Percentiles rank a stretch among this genome's conserved stretches.
phyloP scores from a whole-genome alignment of 2,797 vertebrate species.

The Gambusia yucatana region DNA sequence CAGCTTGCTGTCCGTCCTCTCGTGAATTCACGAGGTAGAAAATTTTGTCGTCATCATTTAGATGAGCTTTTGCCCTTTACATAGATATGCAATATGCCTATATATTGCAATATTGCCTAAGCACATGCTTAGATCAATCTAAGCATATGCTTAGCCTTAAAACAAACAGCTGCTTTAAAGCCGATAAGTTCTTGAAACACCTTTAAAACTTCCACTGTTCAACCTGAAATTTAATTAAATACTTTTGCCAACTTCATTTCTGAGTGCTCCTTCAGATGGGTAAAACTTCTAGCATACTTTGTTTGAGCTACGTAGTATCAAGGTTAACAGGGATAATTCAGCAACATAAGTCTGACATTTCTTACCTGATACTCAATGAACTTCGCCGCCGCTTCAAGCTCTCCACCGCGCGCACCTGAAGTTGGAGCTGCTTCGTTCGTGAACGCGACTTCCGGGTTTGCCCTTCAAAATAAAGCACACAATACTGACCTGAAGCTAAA shows the following conservation, averaged over 20 bases:
- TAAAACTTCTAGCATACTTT: background rate
- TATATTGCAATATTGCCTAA: too few species aligned
- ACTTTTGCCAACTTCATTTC: background rate
- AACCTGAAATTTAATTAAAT: background rate
- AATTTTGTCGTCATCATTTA: too few species aligned
- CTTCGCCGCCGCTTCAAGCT: background rate
- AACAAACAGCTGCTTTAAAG: background rate
- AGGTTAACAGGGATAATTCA: background rate
- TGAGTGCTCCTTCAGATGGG: background rate
- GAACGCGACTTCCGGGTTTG: background rate
- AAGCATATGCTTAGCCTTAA: too few species aligned
- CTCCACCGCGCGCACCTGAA: background rate
- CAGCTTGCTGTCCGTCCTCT: too few species aligned
- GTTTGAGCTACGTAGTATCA: background rate
- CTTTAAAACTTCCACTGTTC: background rate
- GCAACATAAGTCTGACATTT: constrained; percentile 28
- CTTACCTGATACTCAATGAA: background rate
- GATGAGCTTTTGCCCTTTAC: too few species aligned
- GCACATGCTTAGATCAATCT: too few species aligned
- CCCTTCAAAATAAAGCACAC: background rate
- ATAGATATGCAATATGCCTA: too few species aligned
- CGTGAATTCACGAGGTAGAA: too few species aligned
- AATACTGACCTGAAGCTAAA: background rate
- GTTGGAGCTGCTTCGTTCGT: background rate
- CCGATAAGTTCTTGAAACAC: background rate